Conservation (phyloP, 2,888 invertebrate species). For the Lathronympha strigana region DNA sequence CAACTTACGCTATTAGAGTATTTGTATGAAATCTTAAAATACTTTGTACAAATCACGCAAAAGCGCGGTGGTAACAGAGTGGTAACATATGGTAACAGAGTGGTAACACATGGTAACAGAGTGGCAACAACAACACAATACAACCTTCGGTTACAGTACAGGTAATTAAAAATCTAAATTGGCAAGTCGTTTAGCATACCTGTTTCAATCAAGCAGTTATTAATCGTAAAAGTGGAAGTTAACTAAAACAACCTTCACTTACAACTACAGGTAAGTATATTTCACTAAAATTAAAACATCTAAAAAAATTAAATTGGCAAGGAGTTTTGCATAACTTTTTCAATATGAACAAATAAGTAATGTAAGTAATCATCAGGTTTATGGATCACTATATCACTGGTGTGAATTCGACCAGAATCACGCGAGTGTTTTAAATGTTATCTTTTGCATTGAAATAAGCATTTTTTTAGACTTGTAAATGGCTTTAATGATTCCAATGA, state of each 20-base stretch:
- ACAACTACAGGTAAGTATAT: too few relatives aligned
- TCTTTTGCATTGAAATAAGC: too few relatives aligned
- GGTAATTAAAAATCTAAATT: neutral
- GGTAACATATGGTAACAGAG: conserved; percentile 9
- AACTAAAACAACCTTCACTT: too few relatives aligned
- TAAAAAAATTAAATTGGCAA: conserved; percentile 26
- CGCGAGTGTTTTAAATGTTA: too few relatives aligned
- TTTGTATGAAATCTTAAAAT: conserved; percentile 29
- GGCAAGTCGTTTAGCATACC: neutral
- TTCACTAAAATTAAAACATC: too few relatives aligned
- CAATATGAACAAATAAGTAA: neutral
- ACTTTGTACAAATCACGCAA: conserved; percentile 37
- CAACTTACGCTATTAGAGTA: conserved; percentile 18
- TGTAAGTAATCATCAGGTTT: neutral
- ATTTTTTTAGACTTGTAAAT: too few relatives aligned
- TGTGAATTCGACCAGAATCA: too few relatives aligned
- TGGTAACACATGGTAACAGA: conserved; percentile 10
- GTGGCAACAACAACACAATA: conserved; percentile 2
- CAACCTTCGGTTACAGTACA: conserved; percentile 1
- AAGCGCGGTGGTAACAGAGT: conserved; percentile 19
- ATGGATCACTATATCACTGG: too few relatives aligned
- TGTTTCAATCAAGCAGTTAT: neutral
- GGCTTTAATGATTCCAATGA: too few relatives aligned
- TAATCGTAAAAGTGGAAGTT: too few relatives aligned
- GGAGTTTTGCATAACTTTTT: conserved; percentile 27